Conservation (phyloP, 2,113 vertebrate species). For the Clarias batrachus region DNA sequence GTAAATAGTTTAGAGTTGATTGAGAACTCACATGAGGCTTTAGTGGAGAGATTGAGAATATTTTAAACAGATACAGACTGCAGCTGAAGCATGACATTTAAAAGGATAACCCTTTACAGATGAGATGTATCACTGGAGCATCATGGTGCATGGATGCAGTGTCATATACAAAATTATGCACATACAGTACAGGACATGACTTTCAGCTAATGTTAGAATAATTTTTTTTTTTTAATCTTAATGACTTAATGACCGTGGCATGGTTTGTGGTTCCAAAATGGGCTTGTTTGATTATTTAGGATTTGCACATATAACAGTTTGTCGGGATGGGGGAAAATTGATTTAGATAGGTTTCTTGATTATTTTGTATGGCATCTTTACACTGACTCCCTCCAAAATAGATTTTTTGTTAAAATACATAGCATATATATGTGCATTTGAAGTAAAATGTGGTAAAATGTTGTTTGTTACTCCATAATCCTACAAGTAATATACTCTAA, state of each 20-base stretch:
- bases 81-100: conserved; percentile 12
- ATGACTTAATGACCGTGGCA: background rate
- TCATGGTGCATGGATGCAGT: background rate
- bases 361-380: too few species aligned
- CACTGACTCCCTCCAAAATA: too few species aligned
- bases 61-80: conserved; percentile 1
- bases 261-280: background rate
- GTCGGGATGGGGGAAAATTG: background rate
- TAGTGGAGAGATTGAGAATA: background rate
- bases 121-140: background rate
- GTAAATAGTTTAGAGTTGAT: background rate
- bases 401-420: too few species aligned
- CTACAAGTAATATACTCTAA: too few species aligned
- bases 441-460: too few species aligned
- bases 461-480: too few species aligned
- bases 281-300: background rate
- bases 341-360: too few species aligned
- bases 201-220: background rate
- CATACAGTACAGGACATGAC: background rate
- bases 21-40: background rate
- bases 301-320: background rate
- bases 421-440: too few species aligned
- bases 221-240: too few species aligned
- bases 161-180: background rate
- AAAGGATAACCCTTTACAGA: background rate